phyloP scores from a whole-genome alignment of 37 sponge, comb jelly and placozoan genomes.

The Amphimedon queenslandica region DNA sequence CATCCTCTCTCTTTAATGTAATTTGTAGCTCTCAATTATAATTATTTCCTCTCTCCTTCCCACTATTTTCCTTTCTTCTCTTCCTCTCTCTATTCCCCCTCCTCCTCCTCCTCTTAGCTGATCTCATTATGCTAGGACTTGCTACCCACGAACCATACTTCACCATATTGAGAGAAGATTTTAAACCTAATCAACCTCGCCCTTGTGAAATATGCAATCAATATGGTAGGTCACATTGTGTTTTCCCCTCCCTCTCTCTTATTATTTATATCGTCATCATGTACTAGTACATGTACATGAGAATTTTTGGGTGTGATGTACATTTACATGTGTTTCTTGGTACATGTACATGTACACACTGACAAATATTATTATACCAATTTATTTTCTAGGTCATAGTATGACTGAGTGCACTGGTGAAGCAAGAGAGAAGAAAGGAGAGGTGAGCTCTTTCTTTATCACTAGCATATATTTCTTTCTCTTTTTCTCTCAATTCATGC shows the following conservation, averaged over 20 bases:
- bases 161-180: conserved; percentile 98
- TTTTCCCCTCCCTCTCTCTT: neutral
- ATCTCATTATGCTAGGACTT: conserved; percentile 97
- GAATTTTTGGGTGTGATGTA: too few relatives aligned
- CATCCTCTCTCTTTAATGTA: neutral
- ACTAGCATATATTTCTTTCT: neutral
- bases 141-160: conserved; percentile 99
- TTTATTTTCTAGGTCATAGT: conserved; percentile 53
- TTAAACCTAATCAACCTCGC: conserved; percentile 76
- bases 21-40: neutral
- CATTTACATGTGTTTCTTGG: too few relatives aligned
- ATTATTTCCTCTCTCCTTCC: neutral
- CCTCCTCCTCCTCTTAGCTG: conserved; percentile 72
- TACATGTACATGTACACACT: too few relatives aligned
- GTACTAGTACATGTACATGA: neutral
- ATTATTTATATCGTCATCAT: neutral
- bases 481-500: too few relatives aligned
- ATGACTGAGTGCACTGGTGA: conserved; percentile 88
- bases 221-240: too few relatives aligned
- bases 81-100: neutral
- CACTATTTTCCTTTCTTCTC: neutral
- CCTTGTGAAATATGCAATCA: conserved; percentile 98
- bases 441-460: conserved; percentile 11
- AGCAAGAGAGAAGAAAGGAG: conserved; percentile 69
- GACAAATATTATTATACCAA: too few relatives aligned